phyloP scores from a whole-genome alignment of 1,140 invertebrate species.

The Proctacanthus coquilletti region DNA sequence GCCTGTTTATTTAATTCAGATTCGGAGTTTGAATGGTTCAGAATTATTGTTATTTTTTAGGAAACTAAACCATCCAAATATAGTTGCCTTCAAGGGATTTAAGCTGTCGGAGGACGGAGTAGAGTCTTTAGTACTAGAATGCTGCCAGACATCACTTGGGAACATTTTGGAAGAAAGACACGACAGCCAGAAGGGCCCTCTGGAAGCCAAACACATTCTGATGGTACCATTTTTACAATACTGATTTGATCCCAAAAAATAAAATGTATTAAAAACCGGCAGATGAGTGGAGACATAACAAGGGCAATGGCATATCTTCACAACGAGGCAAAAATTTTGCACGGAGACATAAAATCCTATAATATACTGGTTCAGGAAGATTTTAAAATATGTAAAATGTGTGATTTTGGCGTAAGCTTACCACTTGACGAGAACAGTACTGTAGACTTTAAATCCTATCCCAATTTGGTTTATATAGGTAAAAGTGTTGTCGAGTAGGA shows the following conservation, averaged over 20 bases:
- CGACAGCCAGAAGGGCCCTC: constrained; percentile 41
- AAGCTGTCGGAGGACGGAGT: constrained; percentile 42
- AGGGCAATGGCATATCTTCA: constrained; percentile 67
- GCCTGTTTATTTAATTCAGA: constrained; percentile 8
- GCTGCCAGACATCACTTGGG: constrained; percentile 45
- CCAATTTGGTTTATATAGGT: constrained; percentile 34
- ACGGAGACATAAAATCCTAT: constrained; percentile 73
- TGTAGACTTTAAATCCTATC: constrained; percentile 36
- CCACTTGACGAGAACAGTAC: constrained; percentile 48
- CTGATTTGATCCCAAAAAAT: neutral
- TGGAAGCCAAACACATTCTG: constrained; percentile 43
- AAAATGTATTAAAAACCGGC: constrained; percentile 16
- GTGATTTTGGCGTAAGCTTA: constrained; percentile 71
- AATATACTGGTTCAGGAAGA: constrained; percentile 63
- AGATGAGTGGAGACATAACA: constrained; percentile 41
- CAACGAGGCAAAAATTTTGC: constrained; percentile 49
- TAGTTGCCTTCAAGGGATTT: constrained; percentile 64
- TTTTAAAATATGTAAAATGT: constrained; percentile 60
- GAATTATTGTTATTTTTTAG: constrained; percentile 33
- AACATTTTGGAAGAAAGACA: constrained; percentile 52
- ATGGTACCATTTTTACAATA: constrained; percentile 30
- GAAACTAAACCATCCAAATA: constrained; percentile 62
- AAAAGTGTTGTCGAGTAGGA: no score
- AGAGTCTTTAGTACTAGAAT: constrained; percentile 52
- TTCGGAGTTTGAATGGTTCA: constrained; percentile 13